Conservation (phyloP, 2,888 invertebrate species). For the Andrena bicolor region DNA sequence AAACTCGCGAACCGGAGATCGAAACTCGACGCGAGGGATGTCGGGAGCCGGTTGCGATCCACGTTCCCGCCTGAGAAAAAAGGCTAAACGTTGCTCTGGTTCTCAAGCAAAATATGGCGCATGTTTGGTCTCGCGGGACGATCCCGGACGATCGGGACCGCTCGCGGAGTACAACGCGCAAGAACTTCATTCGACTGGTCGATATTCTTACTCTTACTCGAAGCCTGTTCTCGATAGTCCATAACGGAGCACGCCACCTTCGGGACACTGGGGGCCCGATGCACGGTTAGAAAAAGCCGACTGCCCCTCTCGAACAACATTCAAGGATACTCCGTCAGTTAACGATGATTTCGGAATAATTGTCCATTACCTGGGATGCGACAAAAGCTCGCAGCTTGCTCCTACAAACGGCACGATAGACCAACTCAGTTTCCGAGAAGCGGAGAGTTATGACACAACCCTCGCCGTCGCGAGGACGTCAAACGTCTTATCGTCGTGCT, state of each 20-base stretch:
- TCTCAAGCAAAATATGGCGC: constrained; percentile 61
- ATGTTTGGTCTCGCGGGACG: constrained; percentile 64
- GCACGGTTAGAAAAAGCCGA: constrained; percentile 5
- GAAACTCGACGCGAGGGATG: constrained; percentile 28
- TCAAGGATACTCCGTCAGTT: not conserved
- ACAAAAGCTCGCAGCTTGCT: constrained; percentile 5
- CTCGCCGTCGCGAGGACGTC: constrained; percentile 2
- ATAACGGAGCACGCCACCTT: constrained; percentile 23
- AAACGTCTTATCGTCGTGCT: constrained; percentile 45
- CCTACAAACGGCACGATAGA: constrained; percentile 40
- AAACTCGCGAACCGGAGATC: constrained; percentile 61
- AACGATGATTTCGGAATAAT: constrained; percentile 2
- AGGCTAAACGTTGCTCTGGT: constrained; percentile 48
- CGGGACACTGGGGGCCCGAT: constrained; percentile 27
- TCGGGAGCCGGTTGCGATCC: constrained; percentile 47
- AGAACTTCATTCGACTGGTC: constrained; percentile 63
- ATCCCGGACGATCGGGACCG: constrained; percentile 43
- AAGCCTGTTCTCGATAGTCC: constrained; percentile 21
- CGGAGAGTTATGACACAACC: constrained; percentile 42
- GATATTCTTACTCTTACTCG: constrained; percentile 54
- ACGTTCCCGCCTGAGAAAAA: constrained; percentile 35
- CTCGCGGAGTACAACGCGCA: constrained; percentile 51
- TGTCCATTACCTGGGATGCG: not conserved
- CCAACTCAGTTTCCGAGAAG: constrained; percentile 59
- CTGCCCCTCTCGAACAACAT: too few species aligned